Conservation (phyloP, 1,140 invertebrate genomes). For the Coelopa frigida region DNA sequence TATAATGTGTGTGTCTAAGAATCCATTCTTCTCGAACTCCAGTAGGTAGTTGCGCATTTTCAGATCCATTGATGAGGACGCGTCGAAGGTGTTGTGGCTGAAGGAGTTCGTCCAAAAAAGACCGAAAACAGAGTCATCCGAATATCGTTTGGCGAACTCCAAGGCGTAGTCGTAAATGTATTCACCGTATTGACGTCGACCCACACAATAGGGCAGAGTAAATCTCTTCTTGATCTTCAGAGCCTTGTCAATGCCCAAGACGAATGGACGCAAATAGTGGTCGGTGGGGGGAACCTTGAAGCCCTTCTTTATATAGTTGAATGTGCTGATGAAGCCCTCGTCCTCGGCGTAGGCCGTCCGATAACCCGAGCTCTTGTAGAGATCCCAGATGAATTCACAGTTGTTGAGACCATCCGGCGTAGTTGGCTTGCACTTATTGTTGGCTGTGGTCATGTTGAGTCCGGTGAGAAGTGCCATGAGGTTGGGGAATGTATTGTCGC, state of each 20-base stretch:
- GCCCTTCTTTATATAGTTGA: constrained; percentile 70
- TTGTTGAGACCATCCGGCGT: constrained; percentile 47
- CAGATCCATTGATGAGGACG: constrained; percentile 58
- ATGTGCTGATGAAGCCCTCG: constrained; percentile 60
- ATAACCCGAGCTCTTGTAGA: constrained; percentile 61
- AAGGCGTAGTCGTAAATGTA: constrained; percentile 50
- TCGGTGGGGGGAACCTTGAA: constrained; percentile 72
- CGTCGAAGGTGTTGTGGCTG: constrained; percentile 68
- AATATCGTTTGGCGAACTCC: constrained; percentile 50
- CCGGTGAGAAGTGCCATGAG: constrained; percentile 70
- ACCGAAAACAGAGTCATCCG: constrained; percentile 55
- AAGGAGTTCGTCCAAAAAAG: constrained; percentile 73
- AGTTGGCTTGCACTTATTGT: constrained; percentile 47
- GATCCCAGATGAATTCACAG: constrained; percentile 75
- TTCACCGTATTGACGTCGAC: constrained; percentile 51
- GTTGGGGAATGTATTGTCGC: constrained; percentile 76
- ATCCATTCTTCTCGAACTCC: constrained; percentile 49
- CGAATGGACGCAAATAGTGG: constrained; percentile 71
- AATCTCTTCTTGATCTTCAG: constrained; percentile 37
- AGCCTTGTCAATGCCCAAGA: constrained; percentile 54
- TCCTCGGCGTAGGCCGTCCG: constrained; percentile 76
- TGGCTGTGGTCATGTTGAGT: constrained; percentile 45
- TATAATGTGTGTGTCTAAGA: constrained; percentile 61
- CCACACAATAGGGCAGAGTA: constrained; percentile 49
- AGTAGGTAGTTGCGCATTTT: constrained; percentile 53